These are phyloP conservation scores for Acanthosepion pharaonis DNA, from an alignment of 2,888 invertebrate species.

Conservation along the genomic window DNA sequence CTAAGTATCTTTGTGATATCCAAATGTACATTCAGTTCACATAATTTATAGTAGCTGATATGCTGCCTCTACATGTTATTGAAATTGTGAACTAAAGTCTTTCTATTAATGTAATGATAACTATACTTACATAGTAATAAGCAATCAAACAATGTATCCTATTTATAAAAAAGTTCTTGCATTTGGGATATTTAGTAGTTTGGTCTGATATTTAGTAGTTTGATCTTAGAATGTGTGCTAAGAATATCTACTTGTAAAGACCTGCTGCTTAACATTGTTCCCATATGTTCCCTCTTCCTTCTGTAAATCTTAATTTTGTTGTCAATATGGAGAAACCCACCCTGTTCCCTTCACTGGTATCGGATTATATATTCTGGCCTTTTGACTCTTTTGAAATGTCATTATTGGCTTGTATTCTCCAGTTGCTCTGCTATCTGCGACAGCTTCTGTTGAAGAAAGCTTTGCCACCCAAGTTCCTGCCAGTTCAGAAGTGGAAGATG, in stretches of 20 bases:
- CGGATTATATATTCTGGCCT: conserved; percentile 13
- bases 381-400: conserved; percentile 33
- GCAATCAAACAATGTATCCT: not conserved
- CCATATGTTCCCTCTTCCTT: not conserved
- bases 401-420: conserved; percentile 33
- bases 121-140: not conserved
- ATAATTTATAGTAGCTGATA: not conserved
- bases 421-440: conserved; percentile 33
- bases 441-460: not conserved
- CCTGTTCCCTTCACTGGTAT: conserved; percentile 18
- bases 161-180: not conserved
- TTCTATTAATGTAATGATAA: not conserved
- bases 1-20: not conserved
- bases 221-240: not conserved
- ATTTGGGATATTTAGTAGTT: not conserved
- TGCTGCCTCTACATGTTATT: not conserved
- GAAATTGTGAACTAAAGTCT: not conserved
- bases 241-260: not conserved
- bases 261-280: not conserved
- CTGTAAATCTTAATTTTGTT: not conserved
- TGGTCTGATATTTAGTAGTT: not conserved
- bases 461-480: conserved; percentile 33
- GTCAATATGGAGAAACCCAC: conserved; percentile 33
- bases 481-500: conserved; percentile 33
- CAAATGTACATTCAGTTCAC: not conserved